Evolutionary conservation across 2,113 vertebrate genomes (phyloP).

Genomic region (Myiagra hebetior): DNA sequence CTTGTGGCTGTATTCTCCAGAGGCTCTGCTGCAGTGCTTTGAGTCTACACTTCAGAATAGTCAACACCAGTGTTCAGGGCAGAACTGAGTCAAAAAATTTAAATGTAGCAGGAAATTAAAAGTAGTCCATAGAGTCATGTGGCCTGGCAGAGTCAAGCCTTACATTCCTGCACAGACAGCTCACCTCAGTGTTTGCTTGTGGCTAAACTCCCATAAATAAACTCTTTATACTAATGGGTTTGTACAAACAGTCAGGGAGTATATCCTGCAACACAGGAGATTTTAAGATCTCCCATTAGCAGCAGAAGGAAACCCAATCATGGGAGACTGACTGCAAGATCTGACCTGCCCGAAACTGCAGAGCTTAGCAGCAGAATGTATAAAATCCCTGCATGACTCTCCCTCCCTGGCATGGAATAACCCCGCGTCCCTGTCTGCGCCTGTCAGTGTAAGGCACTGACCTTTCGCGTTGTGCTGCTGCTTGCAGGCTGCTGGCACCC

Average conservation of each 20-base stretch:
- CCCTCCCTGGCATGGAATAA: background rate
- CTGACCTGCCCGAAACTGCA: background rate
- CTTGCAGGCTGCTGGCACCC: background rate
- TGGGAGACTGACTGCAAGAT: background rate
- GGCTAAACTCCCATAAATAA: conserved; percentile 10
- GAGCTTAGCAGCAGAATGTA: background rate
- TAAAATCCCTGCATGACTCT: background rate
- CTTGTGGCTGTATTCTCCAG: background rate
- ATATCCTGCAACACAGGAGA: background rate
- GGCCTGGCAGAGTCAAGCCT: background rate
- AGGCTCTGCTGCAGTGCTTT: background rate
- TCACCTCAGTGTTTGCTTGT: conserved; percentile 15
- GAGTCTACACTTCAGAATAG: background rate
- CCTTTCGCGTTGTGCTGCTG: background rate
- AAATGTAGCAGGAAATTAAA: background rate
- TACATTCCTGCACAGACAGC: background rate
- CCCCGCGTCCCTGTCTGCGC: conserved; percentile 7
- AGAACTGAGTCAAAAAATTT: background rate
- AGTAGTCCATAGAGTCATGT: background rate
- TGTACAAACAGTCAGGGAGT: conserved; percentile 5
- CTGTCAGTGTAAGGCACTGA: conserved; percentile 34
- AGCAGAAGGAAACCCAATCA: background rate
- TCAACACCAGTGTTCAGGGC: background rate
- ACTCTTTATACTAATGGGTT: background rate
- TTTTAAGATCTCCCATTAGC: conserved; percentile 24